A percentile compares a stretch with the other conserved stretches of the same genome.
phyloP scores from a whole-genome alignment of 2,113 vertebrate species.

The Ophthalmolycus amberensis region DNA sequence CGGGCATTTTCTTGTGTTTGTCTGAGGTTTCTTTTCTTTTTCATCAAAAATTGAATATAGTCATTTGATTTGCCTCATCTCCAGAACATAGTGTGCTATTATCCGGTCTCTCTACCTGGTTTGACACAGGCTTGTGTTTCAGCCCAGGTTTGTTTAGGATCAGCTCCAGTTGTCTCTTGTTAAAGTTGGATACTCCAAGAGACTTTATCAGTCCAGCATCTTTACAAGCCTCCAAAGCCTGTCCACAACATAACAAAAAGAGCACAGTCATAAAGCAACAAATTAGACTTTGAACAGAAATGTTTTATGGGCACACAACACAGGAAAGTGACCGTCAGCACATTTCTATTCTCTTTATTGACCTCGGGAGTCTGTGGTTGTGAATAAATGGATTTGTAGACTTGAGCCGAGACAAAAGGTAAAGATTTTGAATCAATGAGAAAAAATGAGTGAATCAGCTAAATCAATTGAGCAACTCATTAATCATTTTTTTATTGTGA shows the following conservation, averaged over 20 bases:
- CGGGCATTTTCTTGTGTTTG: not conserved
- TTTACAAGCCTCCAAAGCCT: constrained; percentile 95
- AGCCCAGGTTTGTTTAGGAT: constrained; percentile 94
- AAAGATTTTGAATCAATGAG: too few species aligned
- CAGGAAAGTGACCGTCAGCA: not conserved
- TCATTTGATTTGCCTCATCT: not conserved
- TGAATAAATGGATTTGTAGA: not conserved
- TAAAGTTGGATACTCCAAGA: constrained; percentile 95
- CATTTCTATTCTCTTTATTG: not conserved
- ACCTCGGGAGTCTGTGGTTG: not conserved
- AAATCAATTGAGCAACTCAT: too few species aligned
- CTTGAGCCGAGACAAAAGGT: not conserved
- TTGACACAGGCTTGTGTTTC: constrained; percentile 91
- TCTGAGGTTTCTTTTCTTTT: not conserved
- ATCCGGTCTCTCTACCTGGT: constrained; percentile 85
- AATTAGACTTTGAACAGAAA: constrained; percentile 8
- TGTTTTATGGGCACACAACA: not conserved
- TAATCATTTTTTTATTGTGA: too few species aligned
- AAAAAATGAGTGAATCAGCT: too few species aligned
- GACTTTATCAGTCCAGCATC: constrained; percentile 93
- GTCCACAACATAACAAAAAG: not conserved
- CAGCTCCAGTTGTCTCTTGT: constrained; percentile 91
- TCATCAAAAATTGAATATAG: not conserved
- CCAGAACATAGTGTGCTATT: not conserved
- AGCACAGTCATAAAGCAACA: accelerated